Conservation (phyloP, 2,113 vertebrate species). For the Carollia perspicillata region DNA sequence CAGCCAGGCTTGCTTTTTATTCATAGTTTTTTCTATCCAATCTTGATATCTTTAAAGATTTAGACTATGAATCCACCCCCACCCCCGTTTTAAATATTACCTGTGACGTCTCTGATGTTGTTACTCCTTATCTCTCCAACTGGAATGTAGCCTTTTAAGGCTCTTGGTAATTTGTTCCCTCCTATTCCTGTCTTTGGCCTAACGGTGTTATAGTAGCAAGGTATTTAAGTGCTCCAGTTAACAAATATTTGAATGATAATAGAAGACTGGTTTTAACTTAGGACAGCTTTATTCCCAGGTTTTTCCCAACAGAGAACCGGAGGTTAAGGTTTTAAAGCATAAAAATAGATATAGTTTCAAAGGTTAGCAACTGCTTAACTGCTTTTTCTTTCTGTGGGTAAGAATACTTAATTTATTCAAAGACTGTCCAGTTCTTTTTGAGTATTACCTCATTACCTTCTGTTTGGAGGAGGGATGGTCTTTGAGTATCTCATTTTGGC, state of each 20-base stretch:
- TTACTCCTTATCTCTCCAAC: not conserved
- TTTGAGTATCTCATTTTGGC: not conserved
- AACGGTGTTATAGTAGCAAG: not conserved
- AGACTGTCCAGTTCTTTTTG: not conserved
- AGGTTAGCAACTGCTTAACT: not conserved
- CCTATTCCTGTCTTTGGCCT: not conserved
- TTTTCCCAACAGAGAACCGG: not conserved
- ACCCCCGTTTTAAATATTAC: not conserved
- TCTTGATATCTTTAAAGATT: not conserved
- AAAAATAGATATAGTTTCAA: not conserved
- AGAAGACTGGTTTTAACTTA: not conserved
- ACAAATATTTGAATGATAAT: constrained; percentile 37
- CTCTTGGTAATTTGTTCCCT: not conserved
- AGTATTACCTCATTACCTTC: not conserved
- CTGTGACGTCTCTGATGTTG: not conserved
- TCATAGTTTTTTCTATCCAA: not conserved
- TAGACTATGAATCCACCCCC: not conserved
- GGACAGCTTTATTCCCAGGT: not conserved
- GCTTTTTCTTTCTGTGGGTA: not conserved
- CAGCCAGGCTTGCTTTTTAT: not conserved
- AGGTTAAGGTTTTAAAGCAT: not conserved
- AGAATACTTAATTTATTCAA: not conserved
- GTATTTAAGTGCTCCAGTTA: not conserved
- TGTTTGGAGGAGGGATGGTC: constrained; percentile 2
- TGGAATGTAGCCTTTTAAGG: not conserved